Evolutionary conservation across 2,888 invertebrate genomes (phyloP), one percentile per base, ranked within the genome.

Genomic region (Epistrophe grossulariae): DNA sequence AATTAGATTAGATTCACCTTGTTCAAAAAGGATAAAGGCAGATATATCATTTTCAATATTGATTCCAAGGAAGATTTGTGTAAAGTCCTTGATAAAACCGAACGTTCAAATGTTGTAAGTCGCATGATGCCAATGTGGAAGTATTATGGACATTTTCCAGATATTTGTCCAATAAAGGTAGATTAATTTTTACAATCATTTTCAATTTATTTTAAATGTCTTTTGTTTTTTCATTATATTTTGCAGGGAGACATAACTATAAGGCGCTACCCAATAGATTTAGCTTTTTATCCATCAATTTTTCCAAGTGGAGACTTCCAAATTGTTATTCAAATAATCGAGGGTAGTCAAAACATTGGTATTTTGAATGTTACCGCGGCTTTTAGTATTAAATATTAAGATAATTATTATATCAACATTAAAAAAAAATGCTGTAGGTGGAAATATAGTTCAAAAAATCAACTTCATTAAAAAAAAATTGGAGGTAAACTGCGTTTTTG

Each of bases 121-220:
- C 88, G 88, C 10, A 60, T 88, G 80, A 31, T 88, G 78, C 88
- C 84, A 24, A 84, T 80, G 84, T 88, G 88, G 88, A 84, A 80
- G 57, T 55, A 80, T 57, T 88, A 84, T 64, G 88, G 88, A 11
- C 55, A 59, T 8, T 80, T 88, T 52, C 74, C 84, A 7, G 35
- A 64, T 3, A 10, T 17, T 9, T 88, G 88, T 24, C 88, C 88
- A 11, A 13, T 70, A 9, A 84, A 57, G 77, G 88, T 88, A 35
- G 0, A 9, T 35, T 1, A 40, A 15, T 13, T 43, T 43, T 0
- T 10, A 40, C 13, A 11, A 4, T 43, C 15, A 43, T 2, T 24
- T 24, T 43, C 15, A 43, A 43, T 6, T 0, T 13, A 43, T 15
- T 1, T 13, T 43, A 6, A 15, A 13, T 40, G 13, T 5, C 2